phyloP scores from a whole-genome alignment of 2,888 invertebrate species.

The Hyposoter dolosus region DNA sequence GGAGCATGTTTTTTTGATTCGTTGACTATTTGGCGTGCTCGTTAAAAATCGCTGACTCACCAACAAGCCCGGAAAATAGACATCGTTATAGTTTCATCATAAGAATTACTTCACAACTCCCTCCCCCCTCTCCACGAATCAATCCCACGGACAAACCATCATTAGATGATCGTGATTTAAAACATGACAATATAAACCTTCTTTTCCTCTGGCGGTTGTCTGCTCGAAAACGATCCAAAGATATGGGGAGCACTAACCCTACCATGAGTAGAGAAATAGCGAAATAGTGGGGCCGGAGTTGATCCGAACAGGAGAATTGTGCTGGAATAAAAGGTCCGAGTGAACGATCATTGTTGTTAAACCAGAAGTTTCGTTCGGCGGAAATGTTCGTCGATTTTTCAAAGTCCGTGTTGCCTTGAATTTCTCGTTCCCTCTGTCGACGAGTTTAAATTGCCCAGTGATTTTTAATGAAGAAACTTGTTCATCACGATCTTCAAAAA shows the following conservation, averaged over 20 bases:
- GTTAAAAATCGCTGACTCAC: background rate
- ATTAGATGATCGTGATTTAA: background rate
- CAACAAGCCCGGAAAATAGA: background rate
- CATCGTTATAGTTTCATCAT: background rate
- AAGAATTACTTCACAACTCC: background rate
- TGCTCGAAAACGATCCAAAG: background rate
- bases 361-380: background rate
- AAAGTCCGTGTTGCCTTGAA: background rate
- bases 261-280: background rate
- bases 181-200: background rate
- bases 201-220: background rate
- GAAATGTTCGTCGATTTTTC: background rate
- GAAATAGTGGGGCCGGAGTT: background rate
- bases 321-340: conserved; percentile 11
- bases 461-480: background rate
- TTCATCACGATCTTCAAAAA: background rate
- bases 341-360: background rate
- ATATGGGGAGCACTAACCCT: background rate
- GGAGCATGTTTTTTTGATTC: background rate
- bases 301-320: background rate
- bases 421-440: background rate
- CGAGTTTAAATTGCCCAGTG: background rate
- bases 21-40: background rate
- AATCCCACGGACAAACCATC: background rate
- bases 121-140: background rate